phyloP scores from a whole-genome alignment of 2,797 vertebrate genomes.

The Champsocephalus gunnari region DNA sequence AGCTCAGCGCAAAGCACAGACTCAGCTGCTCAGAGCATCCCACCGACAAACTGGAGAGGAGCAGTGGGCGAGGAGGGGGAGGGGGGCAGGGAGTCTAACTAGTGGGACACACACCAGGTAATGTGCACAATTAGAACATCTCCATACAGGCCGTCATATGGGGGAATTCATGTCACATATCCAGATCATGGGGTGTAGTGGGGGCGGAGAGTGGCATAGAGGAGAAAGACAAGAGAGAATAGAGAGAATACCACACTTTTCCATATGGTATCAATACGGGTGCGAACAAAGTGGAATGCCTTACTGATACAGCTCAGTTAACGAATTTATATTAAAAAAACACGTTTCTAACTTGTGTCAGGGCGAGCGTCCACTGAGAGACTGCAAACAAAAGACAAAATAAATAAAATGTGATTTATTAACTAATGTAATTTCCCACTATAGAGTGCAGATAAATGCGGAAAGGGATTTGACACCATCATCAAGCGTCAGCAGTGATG shows the following conservation, averaged over 20 bases:
- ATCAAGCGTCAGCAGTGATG: neutral
- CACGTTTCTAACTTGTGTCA: neutral
- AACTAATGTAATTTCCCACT: neutral
- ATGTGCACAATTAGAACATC: slow-evolving; percentile 9
- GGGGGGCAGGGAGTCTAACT: slow-evolving; percentile 28
- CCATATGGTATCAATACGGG: neutral
- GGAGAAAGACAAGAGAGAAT: neutral
- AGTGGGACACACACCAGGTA: slow-evolving; percentile 32
- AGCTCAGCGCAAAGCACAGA: slow-evolving; percentile 49
- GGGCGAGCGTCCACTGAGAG: neutral
- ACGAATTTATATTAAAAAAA: neutral
- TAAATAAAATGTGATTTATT: neutral
- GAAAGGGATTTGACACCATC: neutral
- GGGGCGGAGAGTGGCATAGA: neutral
- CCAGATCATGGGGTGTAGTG: neutral
- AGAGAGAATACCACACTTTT: neutral
- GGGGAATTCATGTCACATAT: slow-evolving; percentile 19
- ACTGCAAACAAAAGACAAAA: neutral
- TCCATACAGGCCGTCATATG: slow-evolving; percentile 17
- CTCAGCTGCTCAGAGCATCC: slow-evolving; percentile 65
- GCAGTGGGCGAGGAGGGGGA: slow-evolving; percentile 42
- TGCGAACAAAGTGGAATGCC: neutral
- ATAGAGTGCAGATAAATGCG: neutral
- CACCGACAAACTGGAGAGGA: slow-evolving; percentile 60
- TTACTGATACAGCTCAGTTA: neutral